A percentile compares a stretch with the other conserved stretches of the same genome.
These are phyloP conservation scores for Dione juno DNA, from an alignment of 2,888 invertebrate species.

Conservation along the genomic window DNA sequence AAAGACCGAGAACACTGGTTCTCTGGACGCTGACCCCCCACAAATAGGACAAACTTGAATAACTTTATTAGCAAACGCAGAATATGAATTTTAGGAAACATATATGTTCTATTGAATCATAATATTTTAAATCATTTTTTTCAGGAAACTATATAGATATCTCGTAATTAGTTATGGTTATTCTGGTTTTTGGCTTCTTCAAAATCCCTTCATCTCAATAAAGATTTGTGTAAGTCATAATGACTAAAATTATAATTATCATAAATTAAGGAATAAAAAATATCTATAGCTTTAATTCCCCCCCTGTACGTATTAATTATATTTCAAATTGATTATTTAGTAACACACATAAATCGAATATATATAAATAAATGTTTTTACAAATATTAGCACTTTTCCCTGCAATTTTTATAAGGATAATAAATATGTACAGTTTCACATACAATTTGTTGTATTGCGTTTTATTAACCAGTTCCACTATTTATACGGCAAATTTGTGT, in stretches of 20 bases:
- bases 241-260: not conserved
- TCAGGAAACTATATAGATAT: not conserved
- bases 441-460: not conserved
- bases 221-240: not conserved
- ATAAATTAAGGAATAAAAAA: not conserved
- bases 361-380: conserved; percentile 5
- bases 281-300: not conserved
- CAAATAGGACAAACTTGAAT: too few relatives aligned
- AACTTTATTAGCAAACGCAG: too few relatives aligned
- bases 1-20: too few relatives aligned
- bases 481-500: conserved; percentile 12
- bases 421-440: not conserved
- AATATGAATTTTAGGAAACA: too few relatives aligned
- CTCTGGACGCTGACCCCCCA: too few relatives aligned
- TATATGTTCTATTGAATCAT: too few relatives aligned
- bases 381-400: not conserved
- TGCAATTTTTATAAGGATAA: not conserved
- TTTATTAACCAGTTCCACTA: not conserved
- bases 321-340: not conserved
- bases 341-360: not conserved
- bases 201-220: not conserved
- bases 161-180: not conserved
- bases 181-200: not conserved
- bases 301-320: not conserved
- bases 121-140: not conserved